Evolutionary conservation across 2,113 vertebrate species (phyloP).

Genomic region (Caranx ignobilis): DNA sequence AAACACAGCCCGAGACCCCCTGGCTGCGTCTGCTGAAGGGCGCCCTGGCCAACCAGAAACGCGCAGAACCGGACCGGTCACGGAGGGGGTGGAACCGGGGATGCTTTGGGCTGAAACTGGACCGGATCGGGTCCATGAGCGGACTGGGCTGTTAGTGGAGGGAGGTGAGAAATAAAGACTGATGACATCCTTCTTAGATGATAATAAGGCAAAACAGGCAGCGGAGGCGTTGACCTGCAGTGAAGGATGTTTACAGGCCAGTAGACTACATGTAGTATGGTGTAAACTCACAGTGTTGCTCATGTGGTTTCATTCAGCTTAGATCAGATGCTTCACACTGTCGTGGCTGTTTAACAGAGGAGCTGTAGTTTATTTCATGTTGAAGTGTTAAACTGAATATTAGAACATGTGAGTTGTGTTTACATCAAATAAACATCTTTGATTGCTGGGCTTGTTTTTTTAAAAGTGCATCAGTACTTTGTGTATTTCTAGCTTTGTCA

Average conservation of each 20-base stretch:
- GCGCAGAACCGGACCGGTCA: conserved; percentile 80
- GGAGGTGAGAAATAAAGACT: conserved; percentile 57
- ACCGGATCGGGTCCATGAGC: conserved; percentile 90
- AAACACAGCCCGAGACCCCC: conserved; percentile 76
- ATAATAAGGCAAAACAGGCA: conserved; percentile 8
- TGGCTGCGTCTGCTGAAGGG: conserved; percentile 84
- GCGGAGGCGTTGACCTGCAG: conserved; percentile 42
- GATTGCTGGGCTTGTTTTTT: conserved; percentile 31
- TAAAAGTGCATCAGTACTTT: conserved; percentile 33
- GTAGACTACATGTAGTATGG: conserved; percentile 56
- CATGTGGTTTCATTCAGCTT: conserved; percentile 62
- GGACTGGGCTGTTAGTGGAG: conserved; percentile 88
- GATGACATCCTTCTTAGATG: conserved; percentile 41
- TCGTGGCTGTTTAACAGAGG: conserved; percentile 28
- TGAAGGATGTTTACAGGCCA: conserved; percentile 43
- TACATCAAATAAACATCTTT: conserved; percentile 41
- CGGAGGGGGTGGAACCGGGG: conserved; percentile 86
- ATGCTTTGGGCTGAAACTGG: conserved; percentile 91
- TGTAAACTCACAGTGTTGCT: conserved; percentile 52
- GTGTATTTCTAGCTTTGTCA: conserved; percentile 35
- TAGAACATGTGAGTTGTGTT: conserved; percentile 54
- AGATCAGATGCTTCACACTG: conserved; percentile 55
- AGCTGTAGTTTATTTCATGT: conserved; percentile 49
- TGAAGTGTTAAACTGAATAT: conserved; percentile 51
- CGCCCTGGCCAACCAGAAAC: conserved; percentile 83